A percentile compares a stretch with the other conserved stretches of the same genome.
Evolutionary conservation across 2,888 invertebrate species (phyloP).

Genomic region (Diaperis boleti): DNA sequence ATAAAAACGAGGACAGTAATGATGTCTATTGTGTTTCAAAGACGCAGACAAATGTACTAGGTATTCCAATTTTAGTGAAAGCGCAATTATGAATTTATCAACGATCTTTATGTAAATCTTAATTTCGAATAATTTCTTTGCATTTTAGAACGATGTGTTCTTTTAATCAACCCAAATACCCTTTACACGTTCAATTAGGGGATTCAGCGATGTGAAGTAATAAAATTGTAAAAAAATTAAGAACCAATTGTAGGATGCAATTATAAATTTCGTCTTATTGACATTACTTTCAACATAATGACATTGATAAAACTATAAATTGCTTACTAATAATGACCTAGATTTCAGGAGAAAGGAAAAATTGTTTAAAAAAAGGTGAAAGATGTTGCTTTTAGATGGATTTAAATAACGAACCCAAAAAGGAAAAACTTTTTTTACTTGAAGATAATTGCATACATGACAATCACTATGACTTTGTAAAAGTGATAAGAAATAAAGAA

Average conservation of each 20-base stretch:
- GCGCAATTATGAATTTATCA: no score
- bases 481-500: not conserved
- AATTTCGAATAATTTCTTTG: no score
- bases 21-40: not conserved
- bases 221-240: no score
- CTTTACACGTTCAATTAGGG: no score
- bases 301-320: constrained; percentile 10
- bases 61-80: no score
- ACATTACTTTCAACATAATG: constrained; percentile 14
- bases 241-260: no score
- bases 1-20: not conserved
- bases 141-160: no score
- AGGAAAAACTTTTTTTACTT: constrained; percentile 10
- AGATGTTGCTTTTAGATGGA: constrained; percentile 14
- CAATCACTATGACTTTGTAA: constrained; percentile 6
- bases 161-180: no score
- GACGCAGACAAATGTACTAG: no score
- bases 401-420: constrained; percentile 20
- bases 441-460: not conserved
- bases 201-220: no score
- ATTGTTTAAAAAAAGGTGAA: constrained; percentile 13
- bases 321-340: constrained; percentile 21
- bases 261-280: not conserved
- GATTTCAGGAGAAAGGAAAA: constrained; percentile 20
- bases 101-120: no score